Evolutionary conservation across 2,113 vertebrate species (phyloP), one percentile per base, ranked within the genome.

Genomic region (Mustela lutreola): DNA sequence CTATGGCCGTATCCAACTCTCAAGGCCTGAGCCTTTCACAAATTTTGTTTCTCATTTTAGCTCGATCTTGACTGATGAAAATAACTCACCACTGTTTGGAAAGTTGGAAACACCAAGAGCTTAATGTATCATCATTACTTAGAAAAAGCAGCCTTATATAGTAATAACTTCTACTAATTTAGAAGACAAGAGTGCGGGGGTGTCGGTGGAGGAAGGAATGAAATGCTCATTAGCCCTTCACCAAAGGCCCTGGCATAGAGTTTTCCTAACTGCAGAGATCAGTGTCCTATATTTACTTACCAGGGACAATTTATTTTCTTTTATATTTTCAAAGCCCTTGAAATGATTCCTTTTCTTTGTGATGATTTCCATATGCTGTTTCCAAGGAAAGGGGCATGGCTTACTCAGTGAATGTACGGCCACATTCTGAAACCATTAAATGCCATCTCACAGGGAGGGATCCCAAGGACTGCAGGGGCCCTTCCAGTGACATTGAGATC

Each of bases 351-450:
- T 97, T 91, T 75, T 95, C 88, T 96, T 93, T 94, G 28, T 97
- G 97, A 98, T 98, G 91, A 91, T 96, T 98, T 98, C 98, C 97
- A 95, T 96, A 88, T 98, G 98, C 53, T 97, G 89, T 50, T 95
- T 95, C 75, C 91, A 94, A 87, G 82, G 71, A 97, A 94, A 94
- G 67, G 56, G 45, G 3, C 7, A 88, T 28, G 24, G 91, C 26
- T 86, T 92, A 42, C 60, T 73, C 26, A 28, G 53, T 26, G 81
- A 79, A 67, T 18, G 19, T 11, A 75, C 89, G 82, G 85, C 76
- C 36, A 50, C 85, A 82, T 93, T 95, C 78, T 73, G 75, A 79
- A 89, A 79, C 45, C 67, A 93, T 53, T 83, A 93, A 42, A n/a
- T 48, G 63, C 45, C 94, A 80, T 33, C 62, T 76, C 83, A 33